Evolutionary conservation across 2,888 invertebrate species (phyloP).

Genomic region (Cryptosula pallasiana): DNA sequence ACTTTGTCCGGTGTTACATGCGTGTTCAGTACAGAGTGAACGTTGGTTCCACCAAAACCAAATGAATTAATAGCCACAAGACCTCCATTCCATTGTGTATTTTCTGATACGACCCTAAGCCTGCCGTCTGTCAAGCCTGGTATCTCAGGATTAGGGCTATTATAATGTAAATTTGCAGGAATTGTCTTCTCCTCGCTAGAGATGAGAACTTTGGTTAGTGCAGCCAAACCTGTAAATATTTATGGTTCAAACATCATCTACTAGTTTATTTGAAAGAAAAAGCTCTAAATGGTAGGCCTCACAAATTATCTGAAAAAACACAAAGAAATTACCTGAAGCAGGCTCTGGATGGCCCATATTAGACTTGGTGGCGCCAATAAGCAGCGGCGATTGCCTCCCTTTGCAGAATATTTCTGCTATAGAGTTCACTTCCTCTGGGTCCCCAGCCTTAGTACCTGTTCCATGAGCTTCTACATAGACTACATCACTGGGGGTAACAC

Average conservation of each 20-base stretch:
- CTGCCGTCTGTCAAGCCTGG: constrained; percentile 83
- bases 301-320: no score
- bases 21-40: constrained; percentile 46
- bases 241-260: constrained; percentile 1
- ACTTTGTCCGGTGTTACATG: neutral
- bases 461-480: constrained; percentile 95
- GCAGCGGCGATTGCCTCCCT: constrained; percentile 61
- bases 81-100: constrained; percentile 83
- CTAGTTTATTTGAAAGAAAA: no score
- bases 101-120: constrained; percentile 78
- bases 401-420: constrained; percentile 66
- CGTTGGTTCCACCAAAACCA: constrained; percentile 81
- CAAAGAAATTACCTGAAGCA: constrained; percentile 54
- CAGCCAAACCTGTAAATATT: constrained; percentile 66
- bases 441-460: constrained; percentile 89
- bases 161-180: constrained; percentile 86
- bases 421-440: constrained; percentile 93
- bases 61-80: constrained; percentile 90
- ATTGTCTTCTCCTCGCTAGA: constrained; percentile 87
- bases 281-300: no score
- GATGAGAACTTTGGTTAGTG: constrained; percentile 82
- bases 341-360: constrained; percentile 99
- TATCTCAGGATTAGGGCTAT: constrained; percentile 79
- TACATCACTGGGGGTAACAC: constrained; percentile 75
- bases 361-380: constrained; percentile 93